Evolutionary conservation across 92 coral and sea anemone genomes (phyloP), one percentile per base, ranked within the genome.

Genomic region (Nematostella vectensis): DNA sequence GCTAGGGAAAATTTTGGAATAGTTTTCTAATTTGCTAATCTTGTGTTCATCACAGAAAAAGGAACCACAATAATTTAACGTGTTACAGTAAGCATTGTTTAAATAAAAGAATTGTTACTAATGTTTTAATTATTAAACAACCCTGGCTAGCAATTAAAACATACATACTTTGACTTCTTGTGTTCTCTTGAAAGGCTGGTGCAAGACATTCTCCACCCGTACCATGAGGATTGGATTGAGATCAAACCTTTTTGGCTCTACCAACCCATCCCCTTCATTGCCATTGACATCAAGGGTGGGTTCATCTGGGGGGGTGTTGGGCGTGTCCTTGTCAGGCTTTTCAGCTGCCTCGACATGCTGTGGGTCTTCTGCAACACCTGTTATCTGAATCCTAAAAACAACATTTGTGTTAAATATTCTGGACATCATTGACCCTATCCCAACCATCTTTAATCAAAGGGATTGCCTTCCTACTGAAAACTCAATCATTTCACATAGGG

Each of bases 131-230:
- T n/a, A n/a, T n/a, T n/a, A n/a, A n/a, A n/a, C n/a, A n/a, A n/a
- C n/a, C n/a, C n/a, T n/a, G n/a, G n/a, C n/a, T n/a, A n/a, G n/a
- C n/a, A n/a, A n/a, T n/a, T n/a, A n/a, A n/a, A n/a, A n/a, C n/a
- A n/a, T n/a, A n/a, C 40, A 33, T 37, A 88, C 96, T 88, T 88
- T 91, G 62, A 91, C 79, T 65, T 91, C 98, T 27, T 80, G 88
- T 13, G 98, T 91, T 9, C 63, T 58, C 71, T 81, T 86, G 62
- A 79, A 91, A 0, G 98, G 96, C 25, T 82, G 84, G 61, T 91
- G 96, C 2, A 91, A 64, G 0, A 91, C 88, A 70, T 91, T 91
- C 55, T 91, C 98, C 1, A 91, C 98, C 61, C 65, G 72, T n/a
- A 86, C 95, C 98, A 91, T 91, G 39, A 78, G 68, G 27, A 91